A percentile compares a stretch with the other conserved stretches of the same genome.
These are phyloP conservation scores for Cantharis rustica DNA, from an alignment of 2,888 invertebrate species.

Conservation along the genomic window DNA sequence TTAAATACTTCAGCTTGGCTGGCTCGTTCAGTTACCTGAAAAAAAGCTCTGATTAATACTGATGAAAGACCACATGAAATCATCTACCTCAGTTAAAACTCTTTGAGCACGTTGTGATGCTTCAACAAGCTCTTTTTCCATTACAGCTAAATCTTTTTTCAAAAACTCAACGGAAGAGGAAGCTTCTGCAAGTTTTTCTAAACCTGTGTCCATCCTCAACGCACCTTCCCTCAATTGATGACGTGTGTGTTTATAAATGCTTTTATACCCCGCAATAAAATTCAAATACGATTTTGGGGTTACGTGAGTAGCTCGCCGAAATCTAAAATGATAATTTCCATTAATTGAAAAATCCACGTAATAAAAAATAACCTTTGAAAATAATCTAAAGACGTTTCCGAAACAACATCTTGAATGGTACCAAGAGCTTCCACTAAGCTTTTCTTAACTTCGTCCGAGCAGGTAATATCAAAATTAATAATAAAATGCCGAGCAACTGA, in stretches of 20 bases:
- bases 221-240: slow-evolving; percentile 90
- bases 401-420: slow-evolving; percentile 91
- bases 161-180: slow-evolving; percentile 90
- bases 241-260: slow-evolving; percentile 87
- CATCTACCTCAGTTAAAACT: slow-evolving; percentile 72
- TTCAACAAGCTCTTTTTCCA: slow-evolving; percentile 91
- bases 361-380: slow-evolving; percentile 67
- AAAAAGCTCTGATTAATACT: neutral
- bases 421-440: slow-evolving; percentile 90
- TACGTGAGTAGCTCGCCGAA: slow-evolving; percentile 91
- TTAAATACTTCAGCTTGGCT: slow-evolving; percentile 95
- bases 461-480: slow-evolving; percentile 85
- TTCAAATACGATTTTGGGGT: slow-evolving; percentile 97
- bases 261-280: slow-evolving; percentile 94
- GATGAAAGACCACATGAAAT: neutral
- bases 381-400: slow-evolving; percentile 82
- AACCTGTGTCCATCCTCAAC: slow-evolving; percentile 91
- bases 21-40: slow-evolving; percentile 83
- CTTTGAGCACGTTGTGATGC: slow-evolving; percentile 92
- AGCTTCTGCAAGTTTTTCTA: slow-evolving; percentile 94
- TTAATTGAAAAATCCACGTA: neutral
- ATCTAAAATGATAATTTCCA: slow-evolving; percentile 58
- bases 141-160: slow-evolving; percentile 88
- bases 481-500: slow-evolving; percentile 93
- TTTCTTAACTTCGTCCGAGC: slow-evolving; percentile 79